Evolutionary conservation across 2,113 vertebrate genomes (phyloP).

Genomic region (Microcebus jonahi): DNA sequence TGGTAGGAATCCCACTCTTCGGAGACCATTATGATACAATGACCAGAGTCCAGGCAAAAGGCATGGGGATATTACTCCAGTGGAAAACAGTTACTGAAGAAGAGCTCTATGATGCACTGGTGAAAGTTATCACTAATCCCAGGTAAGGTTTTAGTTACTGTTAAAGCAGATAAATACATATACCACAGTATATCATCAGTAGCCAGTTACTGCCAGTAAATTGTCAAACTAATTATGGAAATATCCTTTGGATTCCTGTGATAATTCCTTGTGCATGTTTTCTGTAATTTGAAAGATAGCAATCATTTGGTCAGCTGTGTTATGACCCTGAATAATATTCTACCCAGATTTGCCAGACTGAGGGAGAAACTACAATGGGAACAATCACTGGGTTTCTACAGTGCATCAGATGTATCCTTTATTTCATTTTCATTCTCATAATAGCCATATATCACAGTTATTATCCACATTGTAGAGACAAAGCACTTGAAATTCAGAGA

Average conservation of each 20-base stretch:
- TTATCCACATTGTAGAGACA: background rate
- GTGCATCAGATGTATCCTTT: background rate
- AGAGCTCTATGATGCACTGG: slow-evolving; percentile 91
- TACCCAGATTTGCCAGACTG: background rate
- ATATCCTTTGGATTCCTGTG: background rate
- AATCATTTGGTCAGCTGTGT: background rate
- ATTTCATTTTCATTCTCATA: background rate
- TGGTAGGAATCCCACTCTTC: slow-evolving; percentile 97
- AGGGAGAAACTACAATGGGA: background rate
- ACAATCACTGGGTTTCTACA: background rate
- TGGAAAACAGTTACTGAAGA: slow-evolving; percentile 95
- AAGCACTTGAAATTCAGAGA: background rate
- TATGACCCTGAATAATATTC: background rate
- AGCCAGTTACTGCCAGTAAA: background rate
- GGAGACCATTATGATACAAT: slow-evolving; percentile 99
- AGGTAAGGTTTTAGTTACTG: slow-evolving; percentile 85
- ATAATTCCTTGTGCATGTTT: background rate
- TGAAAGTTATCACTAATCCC: slow-evolving; percentile 91
- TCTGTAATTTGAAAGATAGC: background rate
- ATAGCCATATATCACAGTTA: background rate
- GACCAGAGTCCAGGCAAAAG: slow-evolving; percentile 97
- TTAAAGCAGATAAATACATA: background rate
- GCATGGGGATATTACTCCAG: slow-evolving; percentile 97
- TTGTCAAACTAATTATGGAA: background rate
- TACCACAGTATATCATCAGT: background rate